Base-by-base conservation (phyloP, 35 echinoderm and acorn worm species). In the Ophioderma brevispina region DNA sequence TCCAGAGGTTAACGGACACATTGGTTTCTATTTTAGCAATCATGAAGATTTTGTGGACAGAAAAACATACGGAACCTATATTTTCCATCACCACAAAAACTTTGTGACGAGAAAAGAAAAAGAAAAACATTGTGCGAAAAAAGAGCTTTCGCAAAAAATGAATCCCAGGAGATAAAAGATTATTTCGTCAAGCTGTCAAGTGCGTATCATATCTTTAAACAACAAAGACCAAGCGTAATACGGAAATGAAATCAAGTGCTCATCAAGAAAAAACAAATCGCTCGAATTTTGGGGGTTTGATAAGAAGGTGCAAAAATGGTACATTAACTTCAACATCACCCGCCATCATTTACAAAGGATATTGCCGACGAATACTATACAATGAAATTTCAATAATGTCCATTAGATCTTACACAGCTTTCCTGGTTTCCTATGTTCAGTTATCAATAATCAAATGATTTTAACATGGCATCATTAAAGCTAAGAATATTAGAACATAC, bases 271-370 rank as follows among this genome's bases (percentile, higher is more conserved):
- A 36, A 88, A 31, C 0, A 31, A 79, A 88, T 56, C 77, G 77
- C 46, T 77, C 32, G 23, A 75, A 88, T 40, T 88, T 32, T 87
- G 76, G 86, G 38, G 35, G 15, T 88, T 79, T 37, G 59, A 19
- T 1, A 40, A 88, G 38, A 25, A 39, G 11, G 75, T 79, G 6
- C n/a, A 76, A 32, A 13, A 78, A 88, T 35, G 86, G 86, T 1
- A 88, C 25, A 21, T 30, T 88, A 13, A 56, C 35, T 30, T 49
- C 39, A 1, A 28, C 18, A 1, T 34, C 77, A 32, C 31, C 40
- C 31, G 33, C 75, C 86, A 13, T 4, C 86, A 31, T 88, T 88
- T 35, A 88, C 86, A 30, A 80, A 79, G 37, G 75, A 88, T 25
- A n/a, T 28, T 25, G 86, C 86, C 33, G 41, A 78, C 79, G 15